These are phyloP conservation scores for Zygaena filipendulae DNA, from an alignment of 2,888 invertebrate species.

Conservation along the genomic window DNA sequence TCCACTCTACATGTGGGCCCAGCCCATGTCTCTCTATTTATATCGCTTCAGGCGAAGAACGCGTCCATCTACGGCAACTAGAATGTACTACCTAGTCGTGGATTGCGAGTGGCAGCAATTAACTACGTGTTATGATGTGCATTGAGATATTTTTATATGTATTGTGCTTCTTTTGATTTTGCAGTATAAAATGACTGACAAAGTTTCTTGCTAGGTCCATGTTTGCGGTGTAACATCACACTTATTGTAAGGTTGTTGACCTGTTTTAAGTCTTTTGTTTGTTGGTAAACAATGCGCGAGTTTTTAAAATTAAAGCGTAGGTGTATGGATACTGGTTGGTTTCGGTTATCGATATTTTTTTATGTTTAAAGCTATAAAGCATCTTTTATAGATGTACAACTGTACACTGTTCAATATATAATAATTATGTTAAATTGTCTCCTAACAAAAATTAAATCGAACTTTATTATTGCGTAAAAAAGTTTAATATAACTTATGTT, in stretches of 20 bases:
- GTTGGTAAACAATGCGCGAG: constrained; percentile 36
- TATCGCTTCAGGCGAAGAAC: constrained; percentile 46
- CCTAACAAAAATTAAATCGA: no score
- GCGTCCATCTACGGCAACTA: constrained; percentile 55
- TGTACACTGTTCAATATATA: no score
- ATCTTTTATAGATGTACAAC: no score
- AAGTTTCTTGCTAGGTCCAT: constrained; percentile 26
- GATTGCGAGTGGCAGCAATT: constrained; percentile 36
- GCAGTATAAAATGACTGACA: constrained; percentile 27
- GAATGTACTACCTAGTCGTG: constrained; percentile 31
- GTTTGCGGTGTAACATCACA: constrained; percentile 26
- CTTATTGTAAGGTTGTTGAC: constrained; percentile 38
- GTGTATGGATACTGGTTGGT: not conserved
- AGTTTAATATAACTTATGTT: no score
- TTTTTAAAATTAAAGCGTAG: not conserved
- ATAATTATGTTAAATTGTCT: no score
- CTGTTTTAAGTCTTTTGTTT: constrained; percentile 36
- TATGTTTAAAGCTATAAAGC: constrained; percentile 27
- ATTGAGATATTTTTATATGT: constrained; percentile 44
- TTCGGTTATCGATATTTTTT: constrained; percentile 18
- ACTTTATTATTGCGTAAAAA: no score
- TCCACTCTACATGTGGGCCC: constrained; percentile 49
- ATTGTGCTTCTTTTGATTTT: constrained; percentile 36
- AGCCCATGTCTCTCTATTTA: constrained; percentile 49
- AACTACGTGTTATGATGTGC: constrained; percentile 35